These are phyloP conservation scores for Eupelmus urozonus DNA, from an alignment of 2,888 invertebrate species.

Conservation along the genomic window DNA sequence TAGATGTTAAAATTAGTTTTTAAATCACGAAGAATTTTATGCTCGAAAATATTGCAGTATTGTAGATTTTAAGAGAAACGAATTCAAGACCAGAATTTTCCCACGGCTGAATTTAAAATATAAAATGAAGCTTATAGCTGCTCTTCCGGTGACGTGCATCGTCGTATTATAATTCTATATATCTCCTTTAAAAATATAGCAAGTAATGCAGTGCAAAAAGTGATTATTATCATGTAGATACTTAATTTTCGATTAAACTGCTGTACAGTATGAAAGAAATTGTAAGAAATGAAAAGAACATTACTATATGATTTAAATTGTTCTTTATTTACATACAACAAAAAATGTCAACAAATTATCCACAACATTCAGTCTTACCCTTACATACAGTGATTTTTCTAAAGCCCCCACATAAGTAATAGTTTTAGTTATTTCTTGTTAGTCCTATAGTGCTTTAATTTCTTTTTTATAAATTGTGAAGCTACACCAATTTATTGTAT, in stretches of 20 bases:
- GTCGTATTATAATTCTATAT: not conserved
- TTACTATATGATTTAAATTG: conserved; percentile 52
- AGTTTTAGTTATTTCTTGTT: too few species aligned
- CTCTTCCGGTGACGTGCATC: conserved; percentile 23
- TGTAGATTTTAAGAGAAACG: conserved; percentile 38
- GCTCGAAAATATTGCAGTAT: conserved; percentile 45
- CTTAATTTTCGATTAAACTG: conserved; percentile 1
- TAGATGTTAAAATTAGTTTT: conserved; percentile 17
- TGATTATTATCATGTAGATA: conserved; percentile 2
- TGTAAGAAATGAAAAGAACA: conserved; percentile 26
- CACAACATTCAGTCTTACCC: conserved; percentile 63
- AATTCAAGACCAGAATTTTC: conserved; percentile 16
- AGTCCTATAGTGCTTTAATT: conserved; percentile 6
- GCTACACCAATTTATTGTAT: conserved; percentile 21
- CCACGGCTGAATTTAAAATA: conserved; percentile 4
- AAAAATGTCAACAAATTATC: conserved; percentile 66
- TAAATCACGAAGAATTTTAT: conserved; percentile 6
- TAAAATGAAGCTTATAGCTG: conserved; percentile 18
- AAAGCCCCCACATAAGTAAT: conserved; percentile 47
- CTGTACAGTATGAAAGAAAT: conserved; percentile 20
- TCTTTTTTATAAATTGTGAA: conserved; percentile 41
- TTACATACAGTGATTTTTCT: conserved; percentile 56
- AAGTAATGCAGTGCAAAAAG: not conserved
- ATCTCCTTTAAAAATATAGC: not conserved
- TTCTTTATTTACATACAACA: conserved; percentile 71